Evolutionary conservation across 2,888 invertebrate genomes (phyloP), one percentile per base, ranked within the genome.

Genomic region (Thymelicus sylvestris): DNA sequence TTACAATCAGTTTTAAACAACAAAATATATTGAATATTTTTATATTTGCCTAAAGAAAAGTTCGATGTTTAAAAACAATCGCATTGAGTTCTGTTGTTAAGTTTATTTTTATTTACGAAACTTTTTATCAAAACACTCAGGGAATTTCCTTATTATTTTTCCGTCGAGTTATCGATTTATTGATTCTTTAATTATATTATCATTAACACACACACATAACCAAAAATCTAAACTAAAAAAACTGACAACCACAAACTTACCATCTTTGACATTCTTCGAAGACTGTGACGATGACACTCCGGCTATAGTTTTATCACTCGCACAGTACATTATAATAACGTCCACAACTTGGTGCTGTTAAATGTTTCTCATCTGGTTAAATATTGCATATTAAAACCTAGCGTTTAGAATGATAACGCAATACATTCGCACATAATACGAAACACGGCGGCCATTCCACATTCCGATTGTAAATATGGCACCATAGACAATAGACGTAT

Each of bases 211-310:
- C 57, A 57, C 31, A 38, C 10, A 60, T 73, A 72, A 72, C 66
- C 72, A 72, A 55, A 72, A 67, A 67, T 31, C 41, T 48, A 50
- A 67, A 72, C 57, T 67, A 67, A 73, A 73, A 60, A 76, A 76
- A 77, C 77, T 81, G 81, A 81, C 80, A 82, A 81, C 78, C 79
- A 79, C 78, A 80, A 86, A 95, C 96, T 95, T 95, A 96, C 96
- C 96, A 95, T 96, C 96, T 95, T 96, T 96, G 94, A 95, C 95
- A 94, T 94, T 95, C 94, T 95, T 95, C 88, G 95, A 91, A 92
- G 95, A 95, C 93, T 95, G 95, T 87, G 95, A 95, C 94, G 95
- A 95, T 94, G 94, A 95, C 94, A 95, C 95, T 95, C 95, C 96
- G 94, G 95, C 95, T 92, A 95, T 95, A 91, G 95, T 96, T 94